Percentiles rank a stretch among this genome's conserved stretches.
phyloP scores from a whole-genome alignment of 23 tunicate genomes.

The Botrylloides violaceus region DNA sequence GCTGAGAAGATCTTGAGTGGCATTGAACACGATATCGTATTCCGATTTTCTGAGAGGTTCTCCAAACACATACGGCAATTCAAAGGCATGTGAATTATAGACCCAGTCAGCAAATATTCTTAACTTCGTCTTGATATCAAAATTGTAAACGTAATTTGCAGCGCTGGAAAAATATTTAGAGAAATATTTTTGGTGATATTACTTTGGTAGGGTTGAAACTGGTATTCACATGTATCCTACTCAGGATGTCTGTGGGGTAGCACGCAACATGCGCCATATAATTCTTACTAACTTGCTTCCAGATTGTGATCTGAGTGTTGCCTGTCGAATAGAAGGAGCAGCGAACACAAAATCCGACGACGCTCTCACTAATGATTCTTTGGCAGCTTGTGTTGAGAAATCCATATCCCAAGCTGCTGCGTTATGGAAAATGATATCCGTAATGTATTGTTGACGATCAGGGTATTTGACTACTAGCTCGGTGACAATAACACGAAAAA shows the following conservation, averaged over 20 bases:
- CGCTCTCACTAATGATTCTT: slow-evolving; percentile 1
- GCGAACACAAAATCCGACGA: slow-evolving; percentile 19
- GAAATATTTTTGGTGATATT: no score
- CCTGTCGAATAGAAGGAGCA: slow-evolving; percentile 21
- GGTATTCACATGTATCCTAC: no score
- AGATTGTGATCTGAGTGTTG: neutral
- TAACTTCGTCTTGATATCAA: slow-evolving; percentile 18
- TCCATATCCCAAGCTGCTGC: slow-evolving; percentile 10
- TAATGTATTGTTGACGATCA: slow-evolving; percentile 1
- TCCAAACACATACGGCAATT: slow-evolving; percentile 20
- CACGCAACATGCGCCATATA: no score
- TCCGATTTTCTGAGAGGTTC: slow-evolving; percentile 6
- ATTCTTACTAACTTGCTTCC: slow-evolving; percentile 8
- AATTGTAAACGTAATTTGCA: slow-evolving; percentile 14
- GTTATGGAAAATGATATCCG: slow-evolving; percentile 17
- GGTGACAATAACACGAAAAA: neutral
- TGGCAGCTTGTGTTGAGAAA: neutral
- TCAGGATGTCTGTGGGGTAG: no score
- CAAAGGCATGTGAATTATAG: slow-evolving; percentile 7
- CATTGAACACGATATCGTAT: neutral
- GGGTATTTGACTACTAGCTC: neutral
- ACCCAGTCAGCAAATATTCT: slow-evolving; percentile 1
- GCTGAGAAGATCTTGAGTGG: slow-evolving; percentile 1
- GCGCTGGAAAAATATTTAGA: slow-evolving; percentile 4
- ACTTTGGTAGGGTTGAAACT: no score